Base-by-base conservation (phyloP, 2,888 invertebrate species). In the Cremastobaeus sp. region DNA sequence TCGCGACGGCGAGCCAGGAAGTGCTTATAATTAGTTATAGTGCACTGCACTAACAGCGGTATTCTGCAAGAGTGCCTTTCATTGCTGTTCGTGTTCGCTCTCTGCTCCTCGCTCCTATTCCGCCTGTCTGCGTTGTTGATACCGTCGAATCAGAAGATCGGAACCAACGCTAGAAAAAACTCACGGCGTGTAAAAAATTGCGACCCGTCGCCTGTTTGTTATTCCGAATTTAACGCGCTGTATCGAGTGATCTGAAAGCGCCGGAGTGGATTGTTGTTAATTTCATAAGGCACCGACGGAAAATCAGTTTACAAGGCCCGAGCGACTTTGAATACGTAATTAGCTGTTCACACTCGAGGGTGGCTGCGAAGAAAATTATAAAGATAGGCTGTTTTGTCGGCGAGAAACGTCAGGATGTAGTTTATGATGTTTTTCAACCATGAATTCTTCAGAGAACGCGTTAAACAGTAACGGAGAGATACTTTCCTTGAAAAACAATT, bases 1-100 rank as follows among this genome's bases (percentile, higher is more conserved):
- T 60, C 65, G 65, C 73, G 73, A 66, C 68, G 73, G 48, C 62
- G 69, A 72, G 66, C 52, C 65, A 71, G 66, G 70, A 70, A 72
- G 66, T 70, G 73, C 70, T 77, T 76, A 82, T 85, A 86, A 86
- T 86, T 86, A 86, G 86, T 86, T 86, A 86, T 86, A 86, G 86
- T 85, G 86, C 83, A 82, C 83, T 86, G 86, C 84, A 85, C 85
- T 86, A 86, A 86, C 84, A 86, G 86, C 86, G 86, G 86, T 84
- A 86, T 83, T 86, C 86, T 86, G 86, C 86, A 84, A 85, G 83
- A 86, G 79, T 86, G 76, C 75, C 68, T 74, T 62, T 74, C 65
- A 73, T 77, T 76, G 79, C 68, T 60, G 70, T 62, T 70, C 65
- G 74, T 64, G 64, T 64, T 55, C 59, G 74, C 65, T 59, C 59